Conservation (phyloP, 2,797 vertebrate genomes). For the Chaenodraco wilsoni region DNA sequence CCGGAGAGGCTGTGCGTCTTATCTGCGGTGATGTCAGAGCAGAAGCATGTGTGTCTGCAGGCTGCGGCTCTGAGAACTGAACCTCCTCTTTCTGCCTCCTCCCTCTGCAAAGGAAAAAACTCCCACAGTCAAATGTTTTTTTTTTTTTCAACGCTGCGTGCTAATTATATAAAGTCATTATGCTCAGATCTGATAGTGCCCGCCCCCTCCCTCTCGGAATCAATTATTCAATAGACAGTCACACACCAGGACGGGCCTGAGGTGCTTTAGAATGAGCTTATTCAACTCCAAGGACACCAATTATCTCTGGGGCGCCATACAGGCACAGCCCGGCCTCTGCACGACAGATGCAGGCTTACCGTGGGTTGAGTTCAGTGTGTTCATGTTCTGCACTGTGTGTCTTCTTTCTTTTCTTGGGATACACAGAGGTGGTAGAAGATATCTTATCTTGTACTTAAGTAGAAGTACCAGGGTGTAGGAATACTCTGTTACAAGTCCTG, state of each 20-base stretch:
- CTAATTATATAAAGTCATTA: constrained; percentile 99
- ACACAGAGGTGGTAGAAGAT: background rate
- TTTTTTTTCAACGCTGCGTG: constrained; percentile 76
- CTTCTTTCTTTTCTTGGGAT: background rate
- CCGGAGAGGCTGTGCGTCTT: constrained; percentile 23
- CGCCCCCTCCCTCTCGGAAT: constrained; percentile 90
- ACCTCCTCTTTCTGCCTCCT: constrained; percentile 26
- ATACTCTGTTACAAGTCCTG: too few species aligned
- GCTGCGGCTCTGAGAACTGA: constrained; percentile 53
- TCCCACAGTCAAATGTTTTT: constrained; percentile 70
- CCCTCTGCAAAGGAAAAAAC: constrained; percentile 33
- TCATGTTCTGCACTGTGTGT: constrained; percentile 9
- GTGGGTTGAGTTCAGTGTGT: background rate
- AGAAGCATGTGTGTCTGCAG: constrained; percentile 56
- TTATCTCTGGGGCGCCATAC: constrained; percentile 73
- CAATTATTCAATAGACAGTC: constrained; percentile 97
- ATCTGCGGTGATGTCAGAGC: constrained; percentile 68
- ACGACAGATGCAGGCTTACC: constrained; percentile 43
- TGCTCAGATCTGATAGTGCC: constrained; percentile 95
- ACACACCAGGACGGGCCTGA: constrained; percentile 82
- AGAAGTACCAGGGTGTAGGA: too few species aligned
- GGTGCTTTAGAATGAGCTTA: constrained; percentile 80
- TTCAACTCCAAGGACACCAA: constrained; percentile 82
- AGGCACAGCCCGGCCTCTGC: constrained; percentile 55
- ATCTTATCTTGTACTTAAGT: background rate